Percentiles rank a stretch among this genome's conserved stretches.
Conservation (phyloP, 2,888 invertebrate species). For the Caenorhabditis japonica region DNA sequence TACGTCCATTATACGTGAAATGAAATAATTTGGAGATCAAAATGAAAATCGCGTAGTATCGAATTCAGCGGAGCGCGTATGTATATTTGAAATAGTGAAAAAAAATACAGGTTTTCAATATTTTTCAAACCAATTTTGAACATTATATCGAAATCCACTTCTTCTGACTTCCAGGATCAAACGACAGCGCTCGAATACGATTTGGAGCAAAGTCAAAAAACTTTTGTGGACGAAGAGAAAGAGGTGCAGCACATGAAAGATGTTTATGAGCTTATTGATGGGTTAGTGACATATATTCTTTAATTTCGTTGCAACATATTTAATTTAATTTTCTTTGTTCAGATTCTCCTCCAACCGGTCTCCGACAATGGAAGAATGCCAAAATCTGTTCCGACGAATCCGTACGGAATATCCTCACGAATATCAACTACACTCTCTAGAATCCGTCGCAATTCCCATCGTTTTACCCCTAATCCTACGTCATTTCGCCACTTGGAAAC, state of each 20-base stretch:
- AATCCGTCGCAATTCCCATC: slow-evolving; percentile 87
- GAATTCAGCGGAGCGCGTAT: too few species aligned
- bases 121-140: too few species aligned
- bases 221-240: slow-evolving; percentile 84
- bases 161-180: too few species aligned
- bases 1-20: too few species aligned
- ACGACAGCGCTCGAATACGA: slow-evolving; percentile 87
- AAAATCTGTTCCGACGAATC: slow-evolving; percentile 81
- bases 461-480: slow-evolving; percentile 88
- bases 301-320: neutral
- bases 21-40: too few species aligned
- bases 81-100: too few species aligned
- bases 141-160: too few species aligned
- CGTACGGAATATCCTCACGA: slow-evolving; percentile 81
- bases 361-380: slow-evolving; percentile 81
- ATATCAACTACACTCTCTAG: slow-evolving; percentile 88
- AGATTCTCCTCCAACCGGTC: slow-evolving; percentile 31
- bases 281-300: slow-evolving; percentile 12
- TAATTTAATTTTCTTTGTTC: neutral
- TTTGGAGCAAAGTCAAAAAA: slow-evolving; percentile 83
- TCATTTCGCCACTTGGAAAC: slow-evolving; percentile 86
- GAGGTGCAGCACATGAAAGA: slow-evolving; percentile 83
- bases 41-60: too few species aligned
- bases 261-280: slow-evolving; percentile 51
- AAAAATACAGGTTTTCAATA: too few species aligned